Evolutionary conservation across 2,888 invertebrate species (phyloP), one percentile per base, ranked within the genome.

Genomic region (Ganaspis brasiliensis): DNA sequence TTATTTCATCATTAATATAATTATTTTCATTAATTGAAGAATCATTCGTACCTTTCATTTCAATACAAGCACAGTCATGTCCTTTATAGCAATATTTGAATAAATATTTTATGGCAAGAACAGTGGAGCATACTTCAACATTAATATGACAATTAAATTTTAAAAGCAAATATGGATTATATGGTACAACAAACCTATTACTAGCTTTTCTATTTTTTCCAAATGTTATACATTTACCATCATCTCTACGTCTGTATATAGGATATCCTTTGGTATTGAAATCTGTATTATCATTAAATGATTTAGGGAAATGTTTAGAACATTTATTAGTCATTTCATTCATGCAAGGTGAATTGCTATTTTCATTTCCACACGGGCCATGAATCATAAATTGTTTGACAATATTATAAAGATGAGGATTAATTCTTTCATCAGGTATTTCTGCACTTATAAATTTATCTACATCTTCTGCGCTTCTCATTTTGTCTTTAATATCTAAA

Each of bases 381-480:
- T 74, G 63, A 2, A 74, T 49, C 74, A 74, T 74, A 26, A 6
- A 61, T 63, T 63, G 12, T 26, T 63, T 74, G 9, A 74, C 63
- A 31, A 63, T 14, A 8, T 63, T 21, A 26, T 26, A 49, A 16
- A 74, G 21, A 12, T 14, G 10, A 10, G 63, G 63, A 63, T 63
- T 31, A 6, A 9, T 9, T 26, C 24, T 24, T 49, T 31, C 26
- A 63, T 74, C 37, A 14, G 63, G 90, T 45, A 92, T 83, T 83
- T 91, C 90, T 19, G 90, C 88, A 49, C 70, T 84, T 24, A 83
- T 82, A 16, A 67, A 77, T 37, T 57, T 21, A 31, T 86, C 79
- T 14, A 83, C 74, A n/a, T 77, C 79, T 72, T 83, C 76, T 8
- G 83, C 59, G 40, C 77, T 82, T 16, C 70, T 61, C 24, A 84